Evolutionary conservation across 2,888 invertebrate species (phyloP).

Genomic region (Alviniconcha strummeri): DNA sequence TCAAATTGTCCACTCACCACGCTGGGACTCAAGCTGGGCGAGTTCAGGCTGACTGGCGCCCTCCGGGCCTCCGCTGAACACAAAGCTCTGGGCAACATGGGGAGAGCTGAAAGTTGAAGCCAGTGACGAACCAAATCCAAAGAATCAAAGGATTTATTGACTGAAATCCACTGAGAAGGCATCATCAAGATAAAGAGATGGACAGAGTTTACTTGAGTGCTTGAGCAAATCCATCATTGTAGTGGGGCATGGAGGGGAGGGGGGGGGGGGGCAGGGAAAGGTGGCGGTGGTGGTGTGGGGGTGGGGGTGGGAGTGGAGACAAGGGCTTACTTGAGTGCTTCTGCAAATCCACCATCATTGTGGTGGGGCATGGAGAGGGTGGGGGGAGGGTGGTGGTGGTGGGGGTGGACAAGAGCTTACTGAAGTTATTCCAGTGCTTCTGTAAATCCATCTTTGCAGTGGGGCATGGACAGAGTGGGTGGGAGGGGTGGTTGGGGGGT

Average conservation of each 20-base stretch:
- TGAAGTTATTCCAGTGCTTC: no score
- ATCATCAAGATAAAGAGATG: neutral
- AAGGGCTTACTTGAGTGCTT: slow-evolving; percentile 80
- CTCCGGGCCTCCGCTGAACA: slow-evolving; percentile 67
- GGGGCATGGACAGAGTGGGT: no score
- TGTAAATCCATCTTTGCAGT: no score
- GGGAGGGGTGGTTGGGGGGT: no score
- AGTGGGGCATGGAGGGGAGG: no score
- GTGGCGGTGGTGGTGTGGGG: neutral
- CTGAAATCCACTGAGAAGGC: neutral
- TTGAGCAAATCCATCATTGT: no score
- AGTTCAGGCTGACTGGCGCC: slow-evolving; percentile 72
- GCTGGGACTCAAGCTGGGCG: slow-evolving; percentile 78
- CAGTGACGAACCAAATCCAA: no score
- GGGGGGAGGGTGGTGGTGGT: slow-evolving; percentile 76
- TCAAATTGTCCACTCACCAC: slow-evolving; percentile 64
- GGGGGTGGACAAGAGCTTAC: no score
- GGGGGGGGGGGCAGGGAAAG: no score
- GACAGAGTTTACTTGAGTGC: neutral
- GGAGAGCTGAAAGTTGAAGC: slow-evolving; percentile 81
- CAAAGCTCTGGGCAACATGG: slow-evolving; percentile 77
- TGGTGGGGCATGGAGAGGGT: slow-evolving; percentile 88
- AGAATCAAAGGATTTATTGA: neutral
- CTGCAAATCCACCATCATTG: slow-evolving; percentile 87
- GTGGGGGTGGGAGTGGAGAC: no score